phyloP scores from a whole-genome alignment of 1,140 invertebrate species.

The Zaprionus gabonicus region DNA sequence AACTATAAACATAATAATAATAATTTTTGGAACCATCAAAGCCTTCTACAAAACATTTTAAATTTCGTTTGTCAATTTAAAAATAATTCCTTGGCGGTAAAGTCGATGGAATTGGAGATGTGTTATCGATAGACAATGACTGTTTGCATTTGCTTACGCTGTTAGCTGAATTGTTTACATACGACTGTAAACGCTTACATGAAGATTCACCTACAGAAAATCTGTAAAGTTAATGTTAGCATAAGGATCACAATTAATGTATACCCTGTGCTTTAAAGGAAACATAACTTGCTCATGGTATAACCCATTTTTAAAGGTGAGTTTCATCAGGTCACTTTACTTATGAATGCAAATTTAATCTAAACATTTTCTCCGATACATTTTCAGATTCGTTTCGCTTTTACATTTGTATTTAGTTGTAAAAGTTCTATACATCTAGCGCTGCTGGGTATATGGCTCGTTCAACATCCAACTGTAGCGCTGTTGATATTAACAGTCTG shows the following conservation, averaged over 20 bases:
- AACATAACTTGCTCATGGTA: not conserved
- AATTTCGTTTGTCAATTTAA: not conserved
- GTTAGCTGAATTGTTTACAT: not conserved
- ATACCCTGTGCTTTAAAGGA: not conserved
- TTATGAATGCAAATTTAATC: not conserved
- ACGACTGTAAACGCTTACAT: conserved; percentile 1
- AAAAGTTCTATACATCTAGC: not conserved
- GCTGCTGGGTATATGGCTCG: conserved; percentile 8
- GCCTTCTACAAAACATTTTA: not conserved
- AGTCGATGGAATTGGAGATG: not conserved
- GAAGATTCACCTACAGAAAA: conserved; percentile 1
- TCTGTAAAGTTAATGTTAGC: not conserved
- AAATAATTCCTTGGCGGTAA: not conserved
- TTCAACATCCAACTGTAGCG: not conserved
- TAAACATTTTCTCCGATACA: not conserved
- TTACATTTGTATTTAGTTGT: not conserved
- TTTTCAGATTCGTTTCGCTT: not conserved
- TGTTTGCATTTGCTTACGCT: not conserved
- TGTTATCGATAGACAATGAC: not conserved
- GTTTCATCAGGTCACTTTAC: not conserved
- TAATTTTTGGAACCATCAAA: not conserved
- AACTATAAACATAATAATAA: not conserved
- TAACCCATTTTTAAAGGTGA: not conserved
- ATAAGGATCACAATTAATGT: not conserved
- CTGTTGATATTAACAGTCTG: conserved; percentile 35